Conservation (phyloP, 2,888 invertebrate genomes). For the Ceratothoa steindachneri region DNA sequence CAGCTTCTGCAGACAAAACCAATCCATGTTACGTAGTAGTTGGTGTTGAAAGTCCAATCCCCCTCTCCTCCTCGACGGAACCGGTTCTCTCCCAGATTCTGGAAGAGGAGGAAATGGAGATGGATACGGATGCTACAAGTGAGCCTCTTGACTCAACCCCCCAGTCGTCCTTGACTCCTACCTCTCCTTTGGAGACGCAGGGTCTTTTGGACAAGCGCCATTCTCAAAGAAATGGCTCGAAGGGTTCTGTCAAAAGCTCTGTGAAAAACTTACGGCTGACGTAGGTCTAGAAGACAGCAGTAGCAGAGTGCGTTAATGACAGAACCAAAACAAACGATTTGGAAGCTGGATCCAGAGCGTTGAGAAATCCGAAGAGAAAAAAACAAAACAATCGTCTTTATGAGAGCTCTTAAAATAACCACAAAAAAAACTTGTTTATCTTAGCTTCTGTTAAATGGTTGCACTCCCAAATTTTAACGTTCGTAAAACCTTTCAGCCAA, state of each 20-base stretch:
- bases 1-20: background rate
- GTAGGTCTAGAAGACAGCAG: background rate
- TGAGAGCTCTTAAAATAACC: too few relatives aligned
- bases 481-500: too few relatives aligned
- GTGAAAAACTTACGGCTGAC: conserved; percentile 28
- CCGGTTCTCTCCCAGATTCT: conserved; percentile 18
- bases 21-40: background rate
- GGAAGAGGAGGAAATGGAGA: conserved; percentile 27
- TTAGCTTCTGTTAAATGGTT: too few relatives aligned
- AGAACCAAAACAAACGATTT: too few relatives aligned
- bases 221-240: conserved; percentile 38
- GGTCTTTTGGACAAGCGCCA: conserved; percentile 38
- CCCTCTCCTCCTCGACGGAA: conserved; percentile 29
- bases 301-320: too few relatives aligned
- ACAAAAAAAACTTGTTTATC: too few relatives aligned
- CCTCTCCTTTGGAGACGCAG: conserved; percentile 40
- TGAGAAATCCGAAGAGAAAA: too few relatives aligned
- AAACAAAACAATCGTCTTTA: too few relatives aligned
- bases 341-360: too few relatives aligned
- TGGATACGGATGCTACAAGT: conserved; percentile 17
- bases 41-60: conserved; percentile 14
- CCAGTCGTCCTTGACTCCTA: conserved; percentile 37
- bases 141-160: conserved; percentile 39
- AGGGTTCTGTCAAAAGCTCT: conserved; percentile 38
- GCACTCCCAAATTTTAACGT: too few relatives aligned